Base-by-base conservation (phyloP, 2,113 vertebrate species). In the Amazona guildingii region DNA sequence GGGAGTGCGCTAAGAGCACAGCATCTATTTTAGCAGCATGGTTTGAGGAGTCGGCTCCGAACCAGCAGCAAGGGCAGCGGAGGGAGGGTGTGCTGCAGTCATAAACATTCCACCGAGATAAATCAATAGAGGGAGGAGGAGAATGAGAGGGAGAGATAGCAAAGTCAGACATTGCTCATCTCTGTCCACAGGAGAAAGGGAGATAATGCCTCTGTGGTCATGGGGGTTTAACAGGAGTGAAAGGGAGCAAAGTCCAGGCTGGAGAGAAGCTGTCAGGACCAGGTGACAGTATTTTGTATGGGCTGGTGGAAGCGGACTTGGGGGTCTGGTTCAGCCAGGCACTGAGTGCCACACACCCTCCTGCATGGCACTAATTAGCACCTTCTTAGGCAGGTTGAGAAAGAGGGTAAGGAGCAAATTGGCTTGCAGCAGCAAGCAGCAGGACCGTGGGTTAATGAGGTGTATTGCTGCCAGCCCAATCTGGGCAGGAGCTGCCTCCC, bases 31-130 rank as follows among this genome's bases (percentile, higher is more conserved):
- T 6, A 83, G 63, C 4, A 2, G 77, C 61, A 2, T 2, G 18
- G 44, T 68, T 67, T 73, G 76, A 54, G 68, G 72, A 77, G 85
- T 48, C 28, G 1, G 43, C 83, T 90, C 76, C 3, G n/a, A 94
- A 78, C 49, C 51, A 46, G 93, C 90, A 91, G 72, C 2, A 6
- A 92, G 93, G 85, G 83, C 89, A 97, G 82, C 1, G 1, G 12
- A 19, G 81, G 86, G 86, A 92, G 95, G 88, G 52, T 90, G 61
- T 87, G 81, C 88, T 96, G 95, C 88, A 83, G 91, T 84, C 86
- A 87, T 96, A 92, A 96, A 95, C 94, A 91, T 93, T 94, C 80
- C 86, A 92, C 80, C 0, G 2, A 90, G 86, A 89, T 85, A 89
- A 93, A 96, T 94, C 94, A 89, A 82, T 93, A 94, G 70, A 67